A percentile compares a stretch with the other conserved stretches of the same genome.
Conservation (phyloP, 1,140 invertebrate genomes). For the Leptopilina boulardi region DNA sequence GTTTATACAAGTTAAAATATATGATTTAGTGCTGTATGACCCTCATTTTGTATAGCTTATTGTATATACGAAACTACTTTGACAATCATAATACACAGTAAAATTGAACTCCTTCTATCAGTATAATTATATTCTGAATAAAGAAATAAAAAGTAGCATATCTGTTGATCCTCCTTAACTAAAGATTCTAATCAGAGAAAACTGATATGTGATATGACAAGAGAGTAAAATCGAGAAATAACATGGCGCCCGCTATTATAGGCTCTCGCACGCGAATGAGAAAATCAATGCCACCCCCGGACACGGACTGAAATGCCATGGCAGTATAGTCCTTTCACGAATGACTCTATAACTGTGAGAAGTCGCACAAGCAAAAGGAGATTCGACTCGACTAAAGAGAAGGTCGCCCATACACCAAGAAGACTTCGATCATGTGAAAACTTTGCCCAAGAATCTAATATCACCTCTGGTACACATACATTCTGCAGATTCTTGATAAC, state of each 20-base stretch:
- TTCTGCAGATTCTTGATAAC: slow-evolving; percentile 69
- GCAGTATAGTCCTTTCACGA: neutral
- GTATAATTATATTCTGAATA: too few relatives aligned
- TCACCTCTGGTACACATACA: slow-evolving; percentile 71
- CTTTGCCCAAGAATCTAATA: slow-evolving; percentile 76
- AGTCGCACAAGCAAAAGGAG: slow-evolving; percentile 23
- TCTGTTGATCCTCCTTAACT: neutral
- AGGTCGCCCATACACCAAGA: slow-evolving; percentile 54
- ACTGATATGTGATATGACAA: neutral
- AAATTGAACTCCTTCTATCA: too few relatives aligned
- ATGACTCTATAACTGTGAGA: neutral
- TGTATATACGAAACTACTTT: too few relatives aligned
- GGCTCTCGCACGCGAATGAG: slow-evolving; percentile 53
- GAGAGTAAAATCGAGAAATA: slow-evolving; percentile 60
- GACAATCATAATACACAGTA: too few relatives aligned
- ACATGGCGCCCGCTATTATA: slow-evolving; percentile 60
- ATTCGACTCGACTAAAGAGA: slow-evolving; percentile 26
- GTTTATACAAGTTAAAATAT: too few relatives aligned
- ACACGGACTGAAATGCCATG: slow-evolving; percentile 38
- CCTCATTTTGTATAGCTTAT: too few relatives aligned
- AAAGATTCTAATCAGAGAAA: neutral
- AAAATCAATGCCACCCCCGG: slow-evolving; percentile 54
- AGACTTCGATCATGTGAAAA: slow-evolving; percentile 70
- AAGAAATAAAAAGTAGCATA: neutral
- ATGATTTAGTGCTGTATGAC: too few relatives aligned